Evolutionary conservation across 2,113 vertebrate species (phyloP), one percentile per base, ranked within the genome.

Genomic region (Tor tambroides): DNA sequence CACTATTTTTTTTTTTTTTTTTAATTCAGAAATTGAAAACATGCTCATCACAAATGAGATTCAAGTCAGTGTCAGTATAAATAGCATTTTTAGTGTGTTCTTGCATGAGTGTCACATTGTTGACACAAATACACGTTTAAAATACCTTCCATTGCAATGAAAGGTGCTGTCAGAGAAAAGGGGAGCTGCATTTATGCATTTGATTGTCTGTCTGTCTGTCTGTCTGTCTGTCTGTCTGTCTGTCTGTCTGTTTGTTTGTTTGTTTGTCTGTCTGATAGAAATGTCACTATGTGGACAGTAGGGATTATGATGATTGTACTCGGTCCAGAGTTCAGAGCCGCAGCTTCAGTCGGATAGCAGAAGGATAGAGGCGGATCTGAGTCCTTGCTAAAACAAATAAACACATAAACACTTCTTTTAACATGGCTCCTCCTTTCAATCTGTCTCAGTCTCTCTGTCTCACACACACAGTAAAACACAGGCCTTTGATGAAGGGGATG

Each of bases 281-380:
- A 61, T 32, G 43, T 49, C 28, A 67, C 35, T 77, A 11, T 65
- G 74, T 82, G 49, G 72, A 74, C 80, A 63, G 74, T 83, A 41
- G 51, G 91, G 92, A 92, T 93, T 93, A 93, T 91, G 79, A 85
- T 89, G 90, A 76, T 90, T 93, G 38, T 74, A 14, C 69, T 74
- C 32, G 5, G 35, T 75, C 35, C 21, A 26, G 19, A 43, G 71
- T 74, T 74, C 38, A 46, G 38, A 46, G 72, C 23, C 46, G 5
- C 23, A 75, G 41, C 38, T 75, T 75, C 41, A 75, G 72, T 26
- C 11, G 41, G 38, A 26, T 15, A 75, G 23, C 72, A 46, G 41
- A 75, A 75, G 23, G 41, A 75, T 26, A 75, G 72, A 46, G 41
- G 41, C 6, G 3, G 72, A 75, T 75, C 72, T 46, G 41, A 46